These are phyloP conservation scores for Dendropsophus ebraccatus DNA, from an alignment of 2,113 vertebrate species.

Conservation along the genomic window DNA sequence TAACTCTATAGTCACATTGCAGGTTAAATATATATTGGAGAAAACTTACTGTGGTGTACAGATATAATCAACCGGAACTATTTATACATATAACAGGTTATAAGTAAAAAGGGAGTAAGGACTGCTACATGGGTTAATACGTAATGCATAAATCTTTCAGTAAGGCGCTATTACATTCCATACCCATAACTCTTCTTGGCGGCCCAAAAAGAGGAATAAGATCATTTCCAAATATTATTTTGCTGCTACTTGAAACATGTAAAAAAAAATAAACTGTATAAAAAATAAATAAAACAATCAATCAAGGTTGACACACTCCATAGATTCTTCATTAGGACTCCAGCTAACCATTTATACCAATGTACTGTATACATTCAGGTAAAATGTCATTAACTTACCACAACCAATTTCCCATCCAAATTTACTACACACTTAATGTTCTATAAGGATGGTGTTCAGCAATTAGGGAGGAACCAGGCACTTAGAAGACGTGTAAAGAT, in stretches of 20 bases:
- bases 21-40: not conserved
- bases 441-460: not conserved
- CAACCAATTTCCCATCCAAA: not conserved
- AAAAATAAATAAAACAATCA: too few relatives aligned
- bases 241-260: too few relatives aligned
- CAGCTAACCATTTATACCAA: not conserved
- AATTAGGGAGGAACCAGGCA: conserved; percentile 37
- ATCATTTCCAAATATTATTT: too few relatives aligned
- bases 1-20: not conserved
- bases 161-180: too few relatives aligned
- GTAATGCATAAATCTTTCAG: too few relatives aligned
- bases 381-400: not conserved
- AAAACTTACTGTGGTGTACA: not conserved
- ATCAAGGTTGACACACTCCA: not conserved
- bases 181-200: too few relatives aligned
- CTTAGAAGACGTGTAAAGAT: conserved; percentile 33
- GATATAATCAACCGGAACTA: too few relatives aligned
- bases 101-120: too few relatives aligned
- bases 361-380: not conserved
- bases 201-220: too few relatives aligned
- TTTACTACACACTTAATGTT: conserved; percentile 25
- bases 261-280: too few relatives aligned
- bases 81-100: too few relatives aligned
- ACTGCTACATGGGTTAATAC: too few relatives aligned
- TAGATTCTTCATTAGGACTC: not conserved